Evolutionary conservation across 2,797 vertebrate genomes (phyloP).

Genomic region (Chelmon rostratus): DNA sequence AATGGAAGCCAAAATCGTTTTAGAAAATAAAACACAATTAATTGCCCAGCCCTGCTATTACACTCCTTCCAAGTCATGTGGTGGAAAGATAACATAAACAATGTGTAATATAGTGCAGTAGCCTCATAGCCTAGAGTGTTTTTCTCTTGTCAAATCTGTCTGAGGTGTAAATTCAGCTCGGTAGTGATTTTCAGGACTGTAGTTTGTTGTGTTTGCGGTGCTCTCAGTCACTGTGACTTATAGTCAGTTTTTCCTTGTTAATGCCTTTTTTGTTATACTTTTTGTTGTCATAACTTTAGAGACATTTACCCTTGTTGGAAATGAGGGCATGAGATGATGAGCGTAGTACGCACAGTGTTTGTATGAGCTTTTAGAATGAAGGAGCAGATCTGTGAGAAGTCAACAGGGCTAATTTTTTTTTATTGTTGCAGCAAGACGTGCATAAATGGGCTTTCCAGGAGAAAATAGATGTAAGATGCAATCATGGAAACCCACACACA

Average conservation of each 20-base stretch:
- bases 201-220: background rate
- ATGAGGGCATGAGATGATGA: too few species aligned
- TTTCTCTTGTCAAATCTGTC: background rate
- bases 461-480: background rate
- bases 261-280: background rate
- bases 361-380: background rate
- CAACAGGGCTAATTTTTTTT: background rate
- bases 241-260: background rate
- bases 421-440: background rate
- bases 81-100: background rate
- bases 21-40: too few species aligned
- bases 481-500: background rate
- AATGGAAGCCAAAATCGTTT: too few species aligned
- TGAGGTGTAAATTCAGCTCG: background rate
- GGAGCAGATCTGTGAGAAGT: background rate
- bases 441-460: background rate
- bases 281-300: background rate
- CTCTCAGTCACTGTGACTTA: background rate
- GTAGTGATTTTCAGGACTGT: background rate
- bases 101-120: background rate
- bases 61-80: background rate
- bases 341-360: background rate
- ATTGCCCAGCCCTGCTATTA: background rate
- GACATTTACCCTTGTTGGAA: background rate
- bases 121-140: background rate